These are phyloP conservation scores for Deroptyus accipitrinus DNA, from an alignment of 2,113 vertebrate genomes.

Conservation along the genomic window DNA sequence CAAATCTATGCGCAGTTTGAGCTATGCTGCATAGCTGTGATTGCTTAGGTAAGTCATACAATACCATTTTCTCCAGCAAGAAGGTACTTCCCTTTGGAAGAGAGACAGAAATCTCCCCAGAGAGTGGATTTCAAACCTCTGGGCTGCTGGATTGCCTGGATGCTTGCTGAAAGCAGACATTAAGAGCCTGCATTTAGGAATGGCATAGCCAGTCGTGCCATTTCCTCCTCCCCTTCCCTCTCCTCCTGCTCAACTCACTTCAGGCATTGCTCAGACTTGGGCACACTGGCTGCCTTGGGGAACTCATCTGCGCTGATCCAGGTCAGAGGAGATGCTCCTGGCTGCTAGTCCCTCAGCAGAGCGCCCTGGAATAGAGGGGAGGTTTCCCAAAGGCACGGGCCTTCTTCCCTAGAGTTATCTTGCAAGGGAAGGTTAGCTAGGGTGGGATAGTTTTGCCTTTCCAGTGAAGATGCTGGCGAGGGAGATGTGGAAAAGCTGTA, in stretches of 20 bases:
- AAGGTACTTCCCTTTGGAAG: neutral
- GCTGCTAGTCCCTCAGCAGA: neutral
- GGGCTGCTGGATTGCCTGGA: neutral
- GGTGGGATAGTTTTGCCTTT: accelerated
- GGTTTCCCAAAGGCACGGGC: neutral
- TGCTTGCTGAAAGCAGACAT: neutral
- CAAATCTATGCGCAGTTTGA: neutral
- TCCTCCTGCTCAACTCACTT: neutral
- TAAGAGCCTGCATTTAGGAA: neutral
- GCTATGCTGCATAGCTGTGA: accelerated
- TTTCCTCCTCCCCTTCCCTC: neutral
- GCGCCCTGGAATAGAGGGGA: neutral
- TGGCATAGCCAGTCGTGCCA: accelerated
- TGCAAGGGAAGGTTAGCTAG: neutral
- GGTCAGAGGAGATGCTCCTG: accelerated
- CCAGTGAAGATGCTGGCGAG: neutral
- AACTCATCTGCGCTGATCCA: neutral
- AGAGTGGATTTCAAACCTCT: neutral
- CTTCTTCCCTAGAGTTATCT: neutral
- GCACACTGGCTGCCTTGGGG: accelerated
- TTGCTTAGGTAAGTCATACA: neutral
- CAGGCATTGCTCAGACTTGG: neutral
- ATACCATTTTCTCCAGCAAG: neutral
- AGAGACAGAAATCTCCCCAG: neutral
- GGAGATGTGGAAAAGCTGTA: neutral